These are phyloP conservation scores for Allygus modestus DNA, from an alignment of 2,888 invertebrate genomes.

Conservation along the genomic window DNA sequence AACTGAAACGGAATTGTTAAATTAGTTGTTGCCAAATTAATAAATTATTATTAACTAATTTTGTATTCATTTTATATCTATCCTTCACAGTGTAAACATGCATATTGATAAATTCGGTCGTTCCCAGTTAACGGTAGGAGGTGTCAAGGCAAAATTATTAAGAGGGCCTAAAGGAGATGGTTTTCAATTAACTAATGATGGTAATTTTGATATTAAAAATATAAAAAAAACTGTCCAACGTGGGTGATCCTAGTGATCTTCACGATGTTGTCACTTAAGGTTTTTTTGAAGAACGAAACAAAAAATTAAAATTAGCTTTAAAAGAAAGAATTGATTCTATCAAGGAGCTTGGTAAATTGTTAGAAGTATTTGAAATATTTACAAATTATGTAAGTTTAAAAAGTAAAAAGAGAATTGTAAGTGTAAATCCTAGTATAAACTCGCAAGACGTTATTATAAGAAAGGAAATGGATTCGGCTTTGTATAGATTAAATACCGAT, in stretches of 20 bases:
- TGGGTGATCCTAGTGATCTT: not conserved
- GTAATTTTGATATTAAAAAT: conserved; percentile 19
- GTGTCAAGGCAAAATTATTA: not conserved
- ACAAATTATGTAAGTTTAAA: conserved; percentile 7
- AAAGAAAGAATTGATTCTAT: not conserved
- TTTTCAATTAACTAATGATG: not conserved
- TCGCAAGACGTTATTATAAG: not conserved
- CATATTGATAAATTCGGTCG: conserved; percentile 10
- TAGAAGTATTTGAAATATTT: not conserved
- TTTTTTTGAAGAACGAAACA: not conserved
- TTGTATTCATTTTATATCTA: not conserved
- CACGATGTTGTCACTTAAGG: not conserved
- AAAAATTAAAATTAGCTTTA: conserved; percentile 6
- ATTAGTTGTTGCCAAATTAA: not conserved
- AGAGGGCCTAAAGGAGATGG: conserved; percentile 21
- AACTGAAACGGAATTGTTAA: not conserved
- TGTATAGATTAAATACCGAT: not conserved
- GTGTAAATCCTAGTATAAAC: not conserved
- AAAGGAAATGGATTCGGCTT: not conserved
- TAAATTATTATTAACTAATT: not conserved
- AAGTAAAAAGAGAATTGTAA: not conserved
- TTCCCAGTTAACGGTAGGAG: not conserved
- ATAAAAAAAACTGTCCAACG: conserved; percentile 2
- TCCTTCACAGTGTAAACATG: conserved; percentile 4
- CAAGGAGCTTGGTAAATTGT: not conserved